phyloP scores from a whole-genome alignment of 2,888 invertebrate species.

The Noctua comes region DNA sequence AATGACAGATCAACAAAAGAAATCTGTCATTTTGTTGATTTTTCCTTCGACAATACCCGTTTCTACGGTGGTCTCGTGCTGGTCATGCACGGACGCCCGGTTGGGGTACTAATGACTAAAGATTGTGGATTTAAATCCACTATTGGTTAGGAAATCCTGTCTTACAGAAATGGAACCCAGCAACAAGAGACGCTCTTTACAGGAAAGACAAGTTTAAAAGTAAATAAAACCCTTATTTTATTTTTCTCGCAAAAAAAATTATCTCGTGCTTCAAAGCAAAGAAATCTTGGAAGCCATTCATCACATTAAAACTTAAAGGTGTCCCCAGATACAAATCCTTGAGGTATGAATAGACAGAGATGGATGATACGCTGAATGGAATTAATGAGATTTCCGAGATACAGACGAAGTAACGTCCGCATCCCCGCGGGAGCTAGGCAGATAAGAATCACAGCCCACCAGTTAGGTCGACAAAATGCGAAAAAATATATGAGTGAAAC shows the following conservation, averaged over 20 bases:
- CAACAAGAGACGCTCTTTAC: neutral
- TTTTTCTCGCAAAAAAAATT: neutral
- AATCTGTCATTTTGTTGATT: too few relatives aligned
- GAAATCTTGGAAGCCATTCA: conserved; percentile 22
- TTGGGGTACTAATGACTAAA: neutral
- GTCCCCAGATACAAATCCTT: conserved; percentile 10
- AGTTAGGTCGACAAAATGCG: neutral
- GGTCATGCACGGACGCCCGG: neutral
- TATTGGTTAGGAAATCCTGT: neutral
- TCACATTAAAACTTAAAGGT: conserved; percentile 23
- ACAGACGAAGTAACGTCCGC: neutral
- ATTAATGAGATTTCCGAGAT: conserved; percentile 45
- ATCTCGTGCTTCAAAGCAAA: neutral
- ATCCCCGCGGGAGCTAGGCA: neutral
- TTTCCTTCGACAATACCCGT: too few relatives aligned
- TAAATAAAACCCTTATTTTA: neutral
- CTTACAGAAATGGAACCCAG: neutral
- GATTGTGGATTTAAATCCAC: neutral
- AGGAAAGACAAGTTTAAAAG: neutral
- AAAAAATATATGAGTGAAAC: neutral
- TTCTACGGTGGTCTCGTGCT: neutral
- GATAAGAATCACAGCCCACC: conserved; percentile 19
- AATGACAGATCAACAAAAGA: too few relatives aligned
- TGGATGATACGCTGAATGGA: conserved; percentile 4
- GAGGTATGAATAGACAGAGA: conserved; percentile 23